Conservation (phyloP, 2,113 vertebrate species). For the Archocentrus centrarchus region DNA sequence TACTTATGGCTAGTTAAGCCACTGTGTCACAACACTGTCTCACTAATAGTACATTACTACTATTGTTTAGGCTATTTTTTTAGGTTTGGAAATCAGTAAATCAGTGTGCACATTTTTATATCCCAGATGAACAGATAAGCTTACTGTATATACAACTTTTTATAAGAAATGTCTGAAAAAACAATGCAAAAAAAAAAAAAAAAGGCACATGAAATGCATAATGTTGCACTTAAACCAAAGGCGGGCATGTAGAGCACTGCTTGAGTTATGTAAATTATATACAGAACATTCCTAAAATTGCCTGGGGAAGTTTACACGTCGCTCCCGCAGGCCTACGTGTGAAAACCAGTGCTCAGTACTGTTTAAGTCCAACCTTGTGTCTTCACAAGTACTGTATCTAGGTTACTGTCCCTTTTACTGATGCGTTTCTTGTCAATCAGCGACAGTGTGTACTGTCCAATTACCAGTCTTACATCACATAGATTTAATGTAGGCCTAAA, state of each 20-base stretch:
- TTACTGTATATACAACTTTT: neutral
- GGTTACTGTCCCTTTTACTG: slow-evolving; percentile 8
- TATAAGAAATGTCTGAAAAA: neutral
- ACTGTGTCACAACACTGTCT: neutral
- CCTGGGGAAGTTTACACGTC: neutral
- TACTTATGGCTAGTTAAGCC: neutral
- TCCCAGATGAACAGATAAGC: too few relatives aligned
- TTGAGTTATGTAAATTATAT: neutral
- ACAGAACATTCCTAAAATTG: neutral
- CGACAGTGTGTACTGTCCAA: neutral
- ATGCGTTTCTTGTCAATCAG: slow-evolving; percentile 10
- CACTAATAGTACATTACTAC: neutral
- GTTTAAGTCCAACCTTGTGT: neutral
- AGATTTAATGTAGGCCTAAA: neutral
- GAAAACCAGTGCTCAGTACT: neutral
- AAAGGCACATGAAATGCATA: neutral
- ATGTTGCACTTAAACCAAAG: neutral
- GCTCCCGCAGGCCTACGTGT: neutral
- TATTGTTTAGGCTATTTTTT: neutral
- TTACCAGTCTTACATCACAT: slow-evolving; percentile 12
- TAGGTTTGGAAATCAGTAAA: slow-evolving; percentile 1
- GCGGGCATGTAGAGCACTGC: neutral
- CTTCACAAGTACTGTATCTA: neutral
- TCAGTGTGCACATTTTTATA: neutral
- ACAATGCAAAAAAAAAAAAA: too few relatives aligned